Percentiles rank a stretch among this genome's conserved stretches.
These are phyloP conservation scores for Hydriomena furcata DNA, from an alignment of 2,888 invertebrate species.

Conservation along the genomic window DNA sequence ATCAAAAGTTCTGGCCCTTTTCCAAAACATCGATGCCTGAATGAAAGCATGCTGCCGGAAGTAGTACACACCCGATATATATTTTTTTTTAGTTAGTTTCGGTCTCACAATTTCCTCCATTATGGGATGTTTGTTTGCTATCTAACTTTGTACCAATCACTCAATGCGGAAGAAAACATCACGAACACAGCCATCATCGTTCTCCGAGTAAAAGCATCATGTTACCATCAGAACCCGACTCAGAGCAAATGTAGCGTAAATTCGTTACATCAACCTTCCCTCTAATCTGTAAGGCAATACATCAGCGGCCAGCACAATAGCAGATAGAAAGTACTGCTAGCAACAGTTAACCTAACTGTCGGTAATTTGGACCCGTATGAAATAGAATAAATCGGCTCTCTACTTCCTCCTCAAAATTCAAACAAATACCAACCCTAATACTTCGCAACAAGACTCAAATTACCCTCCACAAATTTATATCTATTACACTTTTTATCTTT, in stretches of 20 bases:
- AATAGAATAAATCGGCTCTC: slow-evolving; percentile 66
- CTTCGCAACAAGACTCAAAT: slow-evolving; percentile 14
- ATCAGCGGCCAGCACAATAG: slow-evolving; percentile 65
- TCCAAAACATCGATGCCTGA: too few species aligned
- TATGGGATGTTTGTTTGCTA: too few species aligned
- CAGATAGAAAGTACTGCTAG: slow-evolving; percentile 66
- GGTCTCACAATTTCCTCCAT: too few species aligned
- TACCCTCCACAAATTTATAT: slow-evolving; percentile 7
- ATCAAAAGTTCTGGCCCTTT: too few species aligned
- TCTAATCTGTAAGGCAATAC: slow-evolving; percentile 57
- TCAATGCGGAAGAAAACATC: neutral
- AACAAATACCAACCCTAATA: slow-evolving; percentile 28
- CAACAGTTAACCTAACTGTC: slow-evolving; percentile 76
- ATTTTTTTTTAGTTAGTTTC: too few species aligned
- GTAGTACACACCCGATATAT: too few species aligned
- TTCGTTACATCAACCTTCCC: slow-evolving; percentile 43
- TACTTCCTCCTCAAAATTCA: slow-evolving; percentile 34
- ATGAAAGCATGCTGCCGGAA: too few species aligned
- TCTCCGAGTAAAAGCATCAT: neutral
- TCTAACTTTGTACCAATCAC: too few species aligned
- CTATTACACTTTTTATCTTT: slow-evolving; percentile 14
- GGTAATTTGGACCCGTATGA: slow-evolving; percentile 69
- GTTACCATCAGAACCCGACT: slow-evolving; percentile 1
- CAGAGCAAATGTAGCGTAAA: slow-evolving; percentile 28
- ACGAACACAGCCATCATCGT: neutral